Evolutionary conservation across 2,888 invertebrate species (phyloP), one percentile per base, ranked within the genome.

Genomic region (Tromatobia lineatoria): DNA sequence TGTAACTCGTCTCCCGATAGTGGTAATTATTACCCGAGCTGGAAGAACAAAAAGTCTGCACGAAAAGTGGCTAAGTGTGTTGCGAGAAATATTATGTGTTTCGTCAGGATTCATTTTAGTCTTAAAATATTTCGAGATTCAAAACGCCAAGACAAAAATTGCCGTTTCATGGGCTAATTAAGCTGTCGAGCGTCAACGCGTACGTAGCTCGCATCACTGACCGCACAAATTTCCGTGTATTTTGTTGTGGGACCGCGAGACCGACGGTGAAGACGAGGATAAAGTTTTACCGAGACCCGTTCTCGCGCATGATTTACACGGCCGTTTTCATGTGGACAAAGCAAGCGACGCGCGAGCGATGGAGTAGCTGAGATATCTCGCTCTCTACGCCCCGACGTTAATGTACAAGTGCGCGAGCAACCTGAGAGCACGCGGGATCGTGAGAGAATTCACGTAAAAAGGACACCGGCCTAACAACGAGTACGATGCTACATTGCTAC

Each of bases 371-470:
- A 92, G 91, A 92, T 92, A 86, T 88, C 83, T 76, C 80, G 83
- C 61, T 83, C 70, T 76, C 52, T 82, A 74, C 80, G 74, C 82
- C 54, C 66, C 59, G 88, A 87, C 88, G 85, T 90, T 90, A 90
- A 90, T 90, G 90, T 89, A 89, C 83, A 88, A 88, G 89, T 74
- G 77, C 80, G 59, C 20, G 25, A 20, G 59, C 61, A 64, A n/a
- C 18, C 38, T 87, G 86, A 88, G 88, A 87, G 88, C 86, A 80
- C 88, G 83, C 82, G 88, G 89, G 89, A 91, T 90, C 91, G 91
- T 91, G 91, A 90, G 91, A 91, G 90, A 90, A 91, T 91, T 90
- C 88, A 86, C 89, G 88, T 87, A 87, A 88, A 87, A 88, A 88
- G 70, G 69, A 80, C 73, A 83, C 74, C 75, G 73, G 73, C 59